A percentile compares a stretch with the other conserved stretches of the same genome.
These are phyloP conservation scores for Condylostylus longicornis DNA, from an alignment of 1,140 invertebrate species.

Conservation along the genomic window DNA sequence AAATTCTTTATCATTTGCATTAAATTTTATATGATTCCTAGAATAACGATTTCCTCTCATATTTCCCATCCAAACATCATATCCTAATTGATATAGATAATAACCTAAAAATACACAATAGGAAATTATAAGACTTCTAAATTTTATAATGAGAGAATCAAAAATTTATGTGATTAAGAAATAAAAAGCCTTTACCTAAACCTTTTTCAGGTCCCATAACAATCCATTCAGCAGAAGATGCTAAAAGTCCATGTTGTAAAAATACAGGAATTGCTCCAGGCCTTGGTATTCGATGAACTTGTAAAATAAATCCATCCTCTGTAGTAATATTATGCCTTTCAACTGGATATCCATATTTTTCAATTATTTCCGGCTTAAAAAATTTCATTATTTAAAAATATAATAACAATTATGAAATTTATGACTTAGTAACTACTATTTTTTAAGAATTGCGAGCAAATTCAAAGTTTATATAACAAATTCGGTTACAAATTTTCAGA, in stretches of 20 bases:
- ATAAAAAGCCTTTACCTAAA: conserved; percentile 30
- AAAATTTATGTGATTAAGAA: not conserved
- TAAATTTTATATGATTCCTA: not conserved
- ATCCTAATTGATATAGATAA: conserved; percentile 36
- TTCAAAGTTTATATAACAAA: no score
- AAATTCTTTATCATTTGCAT: conserved; percentile 21
- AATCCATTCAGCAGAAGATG: conserved; percentile 46
- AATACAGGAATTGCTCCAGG: conserved; percentile 10
- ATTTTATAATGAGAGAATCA: no score
- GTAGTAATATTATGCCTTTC: conserved; percentile 34
- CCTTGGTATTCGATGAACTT: conserved; percentile 29
- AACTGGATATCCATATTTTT: conserved; percentile 35
- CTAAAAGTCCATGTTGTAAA: conserved; percentile 50
- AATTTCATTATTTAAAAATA: no score
- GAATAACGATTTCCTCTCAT: conserved; percentile 3
- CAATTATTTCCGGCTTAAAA: conserved; percentile 31
- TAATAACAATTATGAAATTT: no score
- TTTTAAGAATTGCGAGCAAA: no score
- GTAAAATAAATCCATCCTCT: conserved; percentile 33
- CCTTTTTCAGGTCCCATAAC: conserved; percentile 47
- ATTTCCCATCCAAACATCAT: conserved; percentile 44
- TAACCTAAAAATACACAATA: conserved; percentile 22
- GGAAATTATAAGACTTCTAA: conserved; percentile 7
- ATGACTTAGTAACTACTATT: no score
- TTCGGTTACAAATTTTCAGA: no score